A percentile compares a stretch with the other conserved stretches of the same genome.
phyloP scores from a whole-genome alignment of 2,797 vertebrate species.

The Salmo trutta region DNA sequence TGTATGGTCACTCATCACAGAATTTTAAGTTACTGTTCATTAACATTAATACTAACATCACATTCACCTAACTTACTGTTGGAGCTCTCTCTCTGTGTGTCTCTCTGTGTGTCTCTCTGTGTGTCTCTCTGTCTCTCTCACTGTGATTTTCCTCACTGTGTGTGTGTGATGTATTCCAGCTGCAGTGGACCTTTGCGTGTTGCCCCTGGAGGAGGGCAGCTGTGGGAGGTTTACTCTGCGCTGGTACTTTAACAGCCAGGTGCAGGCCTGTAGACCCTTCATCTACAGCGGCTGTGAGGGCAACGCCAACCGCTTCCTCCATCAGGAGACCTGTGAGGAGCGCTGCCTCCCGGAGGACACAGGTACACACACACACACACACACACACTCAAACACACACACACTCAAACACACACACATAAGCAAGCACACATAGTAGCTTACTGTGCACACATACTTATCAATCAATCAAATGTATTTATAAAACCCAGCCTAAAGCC shows the following conservation, averaged over 20 bases:
- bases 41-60: neutral
- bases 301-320: constrained; percentile 87
- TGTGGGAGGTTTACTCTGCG: constrained; percentile 86
- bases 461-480: neutral
- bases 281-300: constrained; percentile 92
- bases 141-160: constrained; percentile 8
- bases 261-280: constrained; percentile 86
- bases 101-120: neutral
- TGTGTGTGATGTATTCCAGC: constrained; percentile 31
- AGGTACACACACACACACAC: constrained; percentile 36
- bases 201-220: constrained; percentile 88
- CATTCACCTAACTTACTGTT: neutral
- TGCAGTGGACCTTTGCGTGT: constrained; percentile 74
- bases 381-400: neutral
- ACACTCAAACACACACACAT: neutral
- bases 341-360: constrained; percentile 65
- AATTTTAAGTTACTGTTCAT: neutral
- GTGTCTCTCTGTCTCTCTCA: neutral
- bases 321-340: constrained; percentile 86
- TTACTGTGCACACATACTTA: neutral
- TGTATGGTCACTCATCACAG: neutral
- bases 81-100: neutral
- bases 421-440: constrained; percentile 1
- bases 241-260: constrained; percentile 88
- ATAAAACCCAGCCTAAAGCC: too few species aligned